A percentile compares a stretch with the other conserved stretches of the same genome.
Evolutionary conservation across 2,888 invertebrate genomes (phyloP).

Genomic region (Thymelicus lineola): DNA sequence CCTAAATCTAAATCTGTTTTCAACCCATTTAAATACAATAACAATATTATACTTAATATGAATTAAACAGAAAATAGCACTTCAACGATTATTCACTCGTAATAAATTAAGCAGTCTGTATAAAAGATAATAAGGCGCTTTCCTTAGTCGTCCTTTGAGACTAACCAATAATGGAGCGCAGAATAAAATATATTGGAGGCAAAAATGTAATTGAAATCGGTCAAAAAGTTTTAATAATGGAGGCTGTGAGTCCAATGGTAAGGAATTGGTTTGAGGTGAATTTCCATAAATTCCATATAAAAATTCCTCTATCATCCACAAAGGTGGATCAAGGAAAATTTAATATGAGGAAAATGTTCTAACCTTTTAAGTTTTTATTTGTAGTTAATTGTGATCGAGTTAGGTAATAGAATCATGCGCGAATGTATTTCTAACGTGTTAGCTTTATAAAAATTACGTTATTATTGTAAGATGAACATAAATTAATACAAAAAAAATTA

Average conservation of each 20-base stretch:
- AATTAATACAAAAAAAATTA: no score
- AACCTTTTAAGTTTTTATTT: no score
- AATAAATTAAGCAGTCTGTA: not conserved
- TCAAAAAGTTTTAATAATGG: conserved; percentile 19
- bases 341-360: no score
- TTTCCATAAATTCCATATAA: conserved; percentile 7
- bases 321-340: not conserved
- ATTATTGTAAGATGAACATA: no score
- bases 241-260: not conserved
- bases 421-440: no score
- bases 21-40: not conserved
- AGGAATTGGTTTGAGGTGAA: conserved; percentile 5
- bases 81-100: not conserved
- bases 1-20: not conserved
- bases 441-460: no score
- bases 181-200: conserved; percentile 6
- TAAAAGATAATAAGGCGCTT: not conserved
- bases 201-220: conserved; percentile 17
- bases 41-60: not conserved
- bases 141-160: conserved; percentile 4
- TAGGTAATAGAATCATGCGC: no score
- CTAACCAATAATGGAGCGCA: not conserved
- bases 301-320: not conserved
- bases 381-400: no score
- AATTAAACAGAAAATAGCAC: not conserved